Evolutionary conservation across 2,797 vertebrate genomes (phyloP).

Genomic region (Halcyon badia): DNA sequence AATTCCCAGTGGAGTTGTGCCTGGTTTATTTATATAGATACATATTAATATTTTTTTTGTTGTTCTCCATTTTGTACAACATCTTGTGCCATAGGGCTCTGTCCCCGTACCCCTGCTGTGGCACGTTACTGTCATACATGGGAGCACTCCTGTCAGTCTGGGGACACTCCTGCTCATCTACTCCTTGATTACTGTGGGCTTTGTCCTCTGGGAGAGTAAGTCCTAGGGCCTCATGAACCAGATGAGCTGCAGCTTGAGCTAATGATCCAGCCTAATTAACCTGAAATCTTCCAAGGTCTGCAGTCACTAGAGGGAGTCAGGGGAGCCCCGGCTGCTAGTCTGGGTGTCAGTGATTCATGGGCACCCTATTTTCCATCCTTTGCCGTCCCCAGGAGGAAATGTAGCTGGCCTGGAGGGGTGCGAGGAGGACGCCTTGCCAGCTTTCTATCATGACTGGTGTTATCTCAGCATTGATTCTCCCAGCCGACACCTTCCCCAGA

Average conservation of each 20-base stretch:
- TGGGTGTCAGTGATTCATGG: not conserved
- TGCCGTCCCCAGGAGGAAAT: not conserved
- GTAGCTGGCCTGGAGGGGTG: not conserved
- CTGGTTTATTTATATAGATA: constrained; percentile 44
- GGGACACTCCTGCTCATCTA: not conserved
- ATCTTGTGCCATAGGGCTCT: not conserved
- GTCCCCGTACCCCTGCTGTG: not conserved
- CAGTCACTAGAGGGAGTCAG: constrained; percentile 10
- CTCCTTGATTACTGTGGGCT: not conserved
- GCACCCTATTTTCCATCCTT: not conserved
- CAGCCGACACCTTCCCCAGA: not conserved
- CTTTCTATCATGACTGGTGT: not conserved
- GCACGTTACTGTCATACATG: not conserved
- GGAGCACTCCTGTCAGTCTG: not conserved
- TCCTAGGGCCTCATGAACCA: not conserved
- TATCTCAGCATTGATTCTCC: not conserved
- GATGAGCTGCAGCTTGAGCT: not conserved
- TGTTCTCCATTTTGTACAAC: not conserved
- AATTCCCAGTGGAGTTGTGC: not conserved
- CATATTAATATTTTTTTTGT: not conserved
- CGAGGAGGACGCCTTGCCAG: not conserved
- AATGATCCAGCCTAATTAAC: not conserved
- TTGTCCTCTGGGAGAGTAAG: not conserved
- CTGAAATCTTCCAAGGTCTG: not conserved
- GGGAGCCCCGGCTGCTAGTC: not conserved